Evolutionary conservation across 2,888 invertebrate genomes (phyloP).

Genomic region (Andrena dorsata): DNA sequence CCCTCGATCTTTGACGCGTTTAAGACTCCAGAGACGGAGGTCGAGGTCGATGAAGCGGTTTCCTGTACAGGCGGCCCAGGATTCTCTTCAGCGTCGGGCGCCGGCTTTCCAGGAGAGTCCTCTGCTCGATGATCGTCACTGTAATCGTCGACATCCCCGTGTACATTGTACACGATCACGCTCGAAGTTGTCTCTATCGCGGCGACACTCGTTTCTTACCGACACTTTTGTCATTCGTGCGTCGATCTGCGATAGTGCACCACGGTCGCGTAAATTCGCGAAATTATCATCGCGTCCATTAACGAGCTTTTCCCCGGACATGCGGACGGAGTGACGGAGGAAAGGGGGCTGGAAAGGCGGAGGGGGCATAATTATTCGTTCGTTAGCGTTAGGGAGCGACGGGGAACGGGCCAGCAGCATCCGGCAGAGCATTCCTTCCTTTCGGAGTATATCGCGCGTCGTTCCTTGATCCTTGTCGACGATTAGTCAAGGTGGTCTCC

Average conservation of each 20-base stretch:
- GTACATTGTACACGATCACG: neutral
- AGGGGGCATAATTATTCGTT: slow-evolving; percentile 45
- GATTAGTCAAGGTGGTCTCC: slow-evolving; percentile 54
- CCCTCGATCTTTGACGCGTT: neutral
- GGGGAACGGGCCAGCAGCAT: slow-evolving; percentile 1
- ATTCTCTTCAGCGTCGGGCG: neutral
- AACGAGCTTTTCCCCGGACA: neutral
- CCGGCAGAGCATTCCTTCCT: neutral
- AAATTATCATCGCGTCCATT: slow-evolving; percentile 8
- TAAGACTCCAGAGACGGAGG: neutral
- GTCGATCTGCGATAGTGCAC: neutral
- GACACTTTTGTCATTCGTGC: neutral
- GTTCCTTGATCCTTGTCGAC: slow-evolving; percentile 43
- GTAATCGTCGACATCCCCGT: slow-evolving; percentile 6
- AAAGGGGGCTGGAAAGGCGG: neutral
- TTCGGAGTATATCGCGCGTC: neutral
- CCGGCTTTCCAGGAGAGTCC: too few species aligned
- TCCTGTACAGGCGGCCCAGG: neutral
- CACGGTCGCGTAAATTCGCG: slow-evolving; percentile 2
- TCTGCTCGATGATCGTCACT: neutral
- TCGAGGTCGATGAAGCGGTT: neutral
- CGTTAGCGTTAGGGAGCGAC: slow-evolving; percentile 42
- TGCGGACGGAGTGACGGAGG: neutral
- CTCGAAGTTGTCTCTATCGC: neutral
- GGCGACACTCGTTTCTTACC: neutral